Evolutionary conservation across 35 echinoderm and acorn worm species (phyloP).

Genomic region (Ophioderma brevispina): DNA sequence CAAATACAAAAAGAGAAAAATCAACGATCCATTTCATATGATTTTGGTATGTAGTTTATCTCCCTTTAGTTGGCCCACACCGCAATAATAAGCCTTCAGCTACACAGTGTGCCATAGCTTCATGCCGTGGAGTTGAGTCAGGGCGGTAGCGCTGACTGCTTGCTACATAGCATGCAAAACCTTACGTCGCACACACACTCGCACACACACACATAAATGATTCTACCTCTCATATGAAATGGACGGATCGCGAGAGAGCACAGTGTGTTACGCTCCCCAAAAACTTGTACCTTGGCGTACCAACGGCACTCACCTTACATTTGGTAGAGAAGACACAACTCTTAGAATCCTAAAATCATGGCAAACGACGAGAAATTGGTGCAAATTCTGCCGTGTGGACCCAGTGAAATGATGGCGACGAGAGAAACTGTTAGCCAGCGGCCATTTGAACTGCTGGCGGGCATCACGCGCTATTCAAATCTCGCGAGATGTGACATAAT

Average conservation of each 20-base stretch:
- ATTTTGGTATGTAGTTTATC: background rate
- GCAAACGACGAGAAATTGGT: conserved; percentile 59
- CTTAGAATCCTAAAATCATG: conserved; percentile 39
- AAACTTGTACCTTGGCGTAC: conserved; percentile 11
- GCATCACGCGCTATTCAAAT: conserved; percentile 75
- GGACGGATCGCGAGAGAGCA: conserved; percentile 27
- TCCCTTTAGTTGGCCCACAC: no score
- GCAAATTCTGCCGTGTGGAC: conserved; percentile 55
- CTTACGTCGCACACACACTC: background rate
- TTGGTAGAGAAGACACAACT: conserved; percentile 12
- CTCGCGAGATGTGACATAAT: conserved; percentile 80
- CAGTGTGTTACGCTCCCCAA: conserved; percentile 21
- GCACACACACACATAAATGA: background rate
- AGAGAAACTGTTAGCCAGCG: conserved; percentile 51
- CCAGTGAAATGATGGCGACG: conserved; percentile 62
- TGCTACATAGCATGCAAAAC: background rate
- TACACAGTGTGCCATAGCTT: background rate
- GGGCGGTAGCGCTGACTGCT: background rate
- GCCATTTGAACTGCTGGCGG: conserved; percentile 64
- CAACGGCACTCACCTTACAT: conserved; percentile 39
- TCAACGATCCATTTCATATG: background rate
- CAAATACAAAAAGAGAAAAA: background rate
- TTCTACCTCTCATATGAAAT: conserved; percentile 17
- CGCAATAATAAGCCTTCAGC: background rate
- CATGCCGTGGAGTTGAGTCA: background rate